Evolutionary conservation across 2,888 invertebrate genomes (phyloP), one percentile per base, ranked within the genome.

Genomic region (Ichneumon xanthorius): DNA sequence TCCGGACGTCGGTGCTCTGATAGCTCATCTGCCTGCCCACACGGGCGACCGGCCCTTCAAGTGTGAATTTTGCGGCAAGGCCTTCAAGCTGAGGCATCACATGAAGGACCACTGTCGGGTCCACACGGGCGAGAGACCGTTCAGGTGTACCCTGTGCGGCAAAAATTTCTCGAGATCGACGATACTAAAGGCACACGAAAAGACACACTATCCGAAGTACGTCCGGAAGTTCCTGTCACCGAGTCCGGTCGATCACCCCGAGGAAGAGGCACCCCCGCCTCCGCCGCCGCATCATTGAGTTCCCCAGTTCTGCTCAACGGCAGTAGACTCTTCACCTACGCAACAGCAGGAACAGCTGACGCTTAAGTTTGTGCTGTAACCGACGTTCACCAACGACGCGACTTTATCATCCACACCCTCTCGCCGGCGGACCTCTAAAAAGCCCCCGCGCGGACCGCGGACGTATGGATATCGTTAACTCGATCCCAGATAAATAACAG

Each of bases 41-140:
- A 98, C 98, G 83, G 98, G 98, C 89, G 98, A 98, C 93, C 95
- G 98, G 92, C 98, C 98, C 84, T 98, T 98, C 95, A 98, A 98
- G 95, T 98, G 98, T 95, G 98, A 98, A 94, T 98, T 98, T 95
- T 98, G 98, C 95, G 98, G 98, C 88, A 98, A 98, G 95, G 98
- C 98, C 90, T 98, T 98, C 95, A 98, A 98, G 94, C 95, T 98
- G 92, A 96, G 98, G 87, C 98, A 98, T 94, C 98, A 98, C 95
- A 98, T 98, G 98, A 98, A 98, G 95, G 98, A 98, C 95, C 98
- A 98, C 94, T 98, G 98, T 95, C 96, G 98, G 92, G 98, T 98
- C 87, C 98, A 98, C 94, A 98, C 98, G 90, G 98, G 98, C 89
- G 98, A 98, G 94, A 95, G 98, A 90, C 98, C 98, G 68, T 98